Percentiles rank a stretch among this genome's conserved stretches.
phyloP scores from a whole-genome alignment of 2,113 vertebrate genomes.

The Phalacrocorax brasilianus region DNA sequence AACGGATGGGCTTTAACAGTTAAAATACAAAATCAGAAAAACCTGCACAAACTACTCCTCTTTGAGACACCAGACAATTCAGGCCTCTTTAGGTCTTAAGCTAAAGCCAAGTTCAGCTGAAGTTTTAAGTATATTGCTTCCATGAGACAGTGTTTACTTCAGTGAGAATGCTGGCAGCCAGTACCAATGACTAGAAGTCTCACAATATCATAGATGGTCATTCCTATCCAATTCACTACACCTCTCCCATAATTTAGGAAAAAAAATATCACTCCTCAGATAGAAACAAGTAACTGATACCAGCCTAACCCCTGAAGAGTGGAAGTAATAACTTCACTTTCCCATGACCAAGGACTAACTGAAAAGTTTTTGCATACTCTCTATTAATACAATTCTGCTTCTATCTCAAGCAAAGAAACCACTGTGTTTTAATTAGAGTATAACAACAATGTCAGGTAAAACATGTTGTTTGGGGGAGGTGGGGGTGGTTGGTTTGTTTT shows the following conservation, averaged over 20 bases:
- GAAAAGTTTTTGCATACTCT: not conserved
- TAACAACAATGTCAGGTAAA: not conserved
- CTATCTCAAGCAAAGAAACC: not conserved
- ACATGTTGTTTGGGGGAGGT: not conserved
- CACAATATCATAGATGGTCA: rapidly evolving
- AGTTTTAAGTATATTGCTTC: not conserved
- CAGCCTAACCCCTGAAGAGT: not conserved
- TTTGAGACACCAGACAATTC: not conserved
- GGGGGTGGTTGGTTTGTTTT: not conserved
- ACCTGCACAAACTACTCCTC: not conserved
- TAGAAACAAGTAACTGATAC: not conserved
- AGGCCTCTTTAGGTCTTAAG: not conserved
- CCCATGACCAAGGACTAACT: not conserved
- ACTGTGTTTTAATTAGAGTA: not conserved
- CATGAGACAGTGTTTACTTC: not conserved
- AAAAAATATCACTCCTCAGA: not conserved
- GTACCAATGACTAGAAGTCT: not conserved
- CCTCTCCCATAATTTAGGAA: not conserved
- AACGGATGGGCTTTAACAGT: not conserved
- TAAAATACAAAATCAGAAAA: not conserved
- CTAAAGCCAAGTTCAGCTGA: not conserved
- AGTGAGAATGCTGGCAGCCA: not conserved
- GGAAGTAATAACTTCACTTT: not conserved
- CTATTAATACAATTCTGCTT: not conserved
- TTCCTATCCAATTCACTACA: not conserved